phyloP scores from a whole-genome alignment of 30 jellyfish, hydroid and myxozoan genomes.

The Pelagia noctiluca region DNA sequence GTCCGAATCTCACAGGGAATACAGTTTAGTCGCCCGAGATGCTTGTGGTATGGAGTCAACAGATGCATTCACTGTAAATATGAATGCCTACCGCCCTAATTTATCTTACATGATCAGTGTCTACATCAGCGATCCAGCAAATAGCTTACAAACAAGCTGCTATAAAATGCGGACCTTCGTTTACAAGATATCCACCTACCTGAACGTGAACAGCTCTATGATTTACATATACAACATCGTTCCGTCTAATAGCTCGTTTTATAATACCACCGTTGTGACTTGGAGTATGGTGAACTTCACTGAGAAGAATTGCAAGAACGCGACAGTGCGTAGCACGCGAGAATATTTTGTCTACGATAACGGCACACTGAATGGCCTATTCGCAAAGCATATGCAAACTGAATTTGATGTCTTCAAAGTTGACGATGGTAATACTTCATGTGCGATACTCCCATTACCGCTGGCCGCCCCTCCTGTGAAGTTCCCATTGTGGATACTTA shows the following conservation, averaged over 20 bases:
- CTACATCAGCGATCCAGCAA: constrained; percentile 35
- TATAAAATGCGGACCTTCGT: constrained; percentile 44
- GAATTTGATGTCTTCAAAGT: constrained; percentile 51
- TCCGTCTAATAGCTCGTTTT: not conserved
- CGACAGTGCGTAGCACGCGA: constrained; percentile 30
- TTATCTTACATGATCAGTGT: constrained; percentile 34
- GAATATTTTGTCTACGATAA: constrained; percentile 48
- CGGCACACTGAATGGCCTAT: constrained; percentile 39
- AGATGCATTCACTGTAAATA: constrained; percentile 43
- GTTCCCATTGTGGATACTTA: constrained; percentile 66
- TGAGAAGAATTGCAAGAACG: constrained; percentile 42
- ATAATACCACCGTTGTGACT: constrained; percentile 45
- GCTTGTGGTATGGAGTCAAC: constrained; percentile 59
- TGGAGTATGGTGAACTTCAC: constrained; percentile 67
- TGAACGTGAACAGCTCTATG: constrained; percentile 19
- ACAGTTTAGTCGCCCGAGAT: constrained; percentile 55
- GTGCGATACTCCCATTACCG: constrained; percentile 28
- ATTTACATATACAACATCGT: constrained; percentile 37
- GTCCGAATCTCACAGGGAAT: constrained; percentile 11
- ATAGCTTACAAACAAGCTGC: constrained; percentile 26
- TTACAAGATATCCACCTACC: constrained; percentile 34
- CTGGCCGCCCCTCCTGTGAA: constrained; percentile 4
- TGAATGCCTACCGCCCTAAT: constrained; percentile 10
- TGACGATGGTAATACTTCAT: constrained; percentile 18
- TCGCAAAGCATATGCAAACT: constrained; percentile 21